Evolutionary conservation across 2,888 invertebrate species (phyloP), one percentile per base, ranked within the genome.

Genomic region (Elaeidobius kamerunicus): DNA sequence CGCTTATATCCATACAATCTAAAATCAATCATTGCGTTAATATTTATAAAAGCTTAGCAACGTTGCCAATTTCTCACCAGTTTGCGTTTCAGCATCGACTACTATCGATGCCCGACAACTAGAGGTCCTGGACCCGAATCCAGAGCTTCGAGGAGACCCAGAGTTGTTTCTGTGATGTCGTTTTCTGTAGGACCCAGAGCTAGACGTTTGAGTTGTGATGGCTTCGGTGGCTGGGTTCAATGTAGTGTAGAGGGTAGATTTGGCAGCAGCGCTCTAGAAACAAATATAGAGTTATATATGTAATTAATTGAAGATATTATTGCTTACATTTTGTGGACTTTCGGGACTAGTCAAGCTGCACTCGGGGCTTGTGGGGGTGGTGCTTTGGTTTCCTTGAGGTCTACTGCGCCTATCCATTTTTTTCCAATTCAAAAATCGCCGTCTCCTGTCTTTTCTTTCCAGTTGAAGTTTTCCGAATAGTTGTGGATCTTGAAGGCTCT

Each of bases 81-180:
- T 58, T 55, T 58, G 55, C 12, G 57, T 55, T 42, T 58, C 57
- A 9, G 55, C 57, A 42, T 55, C 55, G 3, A 58, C 57, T 2
- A 52, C 54, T 6, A 68, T 61, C 4, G 73, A 68, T 43, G 71
- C 67, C 15, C 67, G 57, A 9, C 65, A 65, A 46, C 68, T 69
- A 1, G 69, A 69, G 2, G 67, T 61, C 17, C 69, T 62, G 3
- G 71, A 70, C 6, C 53, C 53, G 47, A 65, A 63, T 4, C 67
- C 64, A 2, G 70, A 70, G 43, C 65, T 69, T 20, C 73, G 63
- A 2, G 74, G 80, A 3, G 79, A 77, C 16, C 80, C 80, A 1
- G 83, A 83, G 30, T 80, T 81, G 11, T 79, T 79, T 53, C 83
- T 74, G 54, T 81, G 76, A 68, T 83, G 82, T 38, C 79, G 70